Evolutionary conservation across 2,888 invertebrate genomes (phyloP).

Genomic region (Xanthorhoe designata): DNA sequence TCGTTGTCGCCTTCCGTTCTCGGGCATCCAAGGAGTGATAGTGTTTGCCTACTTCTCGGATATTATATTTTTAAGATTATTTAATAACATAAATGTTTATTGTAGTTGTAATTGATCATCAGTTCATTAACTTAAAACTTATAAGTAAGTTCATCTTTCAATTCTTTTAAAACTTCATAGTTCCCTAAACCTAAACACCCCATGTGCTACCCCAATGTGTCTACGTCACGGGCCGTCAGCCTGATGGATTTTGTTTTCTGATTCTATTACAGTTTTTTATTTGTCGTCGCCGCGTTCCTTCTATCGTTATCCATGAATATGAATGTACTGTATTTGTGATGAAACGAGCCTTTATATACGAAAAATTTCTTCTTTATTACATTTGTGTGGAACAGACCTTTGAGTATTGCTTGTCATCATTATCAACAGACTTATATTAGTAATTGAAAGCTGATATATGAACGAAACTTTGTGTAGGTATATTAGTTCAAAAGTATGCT

Average conservation of each 20-base stretch:
- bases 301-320: conserved; percentile 65
- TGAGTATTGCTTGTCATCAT: background rate
- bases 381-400: background rate
- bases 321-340: conserved; percentile 48
- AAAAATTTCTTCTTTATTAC: background rate
- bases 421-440: background rate
- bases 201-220: conserved; percentile 51
- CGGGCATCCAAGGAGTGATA: no score
- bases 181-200: conserved; percentile 5
- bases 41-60: no score
- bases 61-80: no score
- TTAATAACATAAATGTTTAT: no score
- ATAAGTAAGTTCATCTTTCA: no score
- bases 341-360: conserved; percentile 1
- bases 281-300: conserved; percentile 48
- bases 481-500: no score
- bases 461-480: no score
- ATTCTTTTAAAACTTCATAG: background rate
- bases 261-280: conserved; percentile 80
- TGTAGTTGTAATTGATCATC: background rate
- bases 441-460: no score
- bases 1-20: no score
- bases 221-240: conserved; percentile 63
- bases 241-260: conserved; percentile 80
- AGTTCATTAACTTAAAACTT: background rate